A percentile compares a stretch with the other conserved stretches of the same genome.
Conservation (phyloP, 2,797 vertebrate species). For the Chrysocyon brachyurus region DNA sequence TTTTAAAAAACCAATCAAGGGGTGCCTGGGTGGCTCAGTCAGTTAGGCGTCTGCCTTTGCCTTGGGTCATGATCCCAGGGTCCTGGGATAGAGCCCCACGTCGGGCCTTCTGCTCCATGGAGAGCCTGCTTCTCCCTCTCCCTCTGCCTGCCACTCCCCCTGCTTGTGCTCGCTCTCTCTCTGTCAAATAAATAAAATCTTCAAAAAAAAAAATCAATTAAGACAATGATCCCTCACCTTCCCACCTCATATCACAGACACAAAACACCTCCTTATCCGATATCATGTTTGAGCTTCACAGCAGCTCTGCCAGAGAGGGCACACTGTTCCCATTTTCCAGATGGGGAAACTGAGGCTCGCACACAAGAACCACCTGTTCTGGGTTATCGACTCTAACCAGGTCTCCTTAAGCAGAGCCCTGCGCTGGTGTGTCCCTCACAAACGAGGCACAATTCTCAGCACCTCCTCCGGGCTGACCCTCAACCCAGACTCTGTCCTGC, state of each 20-base stretch:
- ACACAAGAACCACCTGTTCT: background rate
- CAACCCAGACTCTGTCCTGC: background rate
- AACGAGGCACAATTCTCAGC: fast-evolving
- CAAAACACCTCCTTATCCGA: background rate
- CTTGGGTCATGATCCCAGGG: too few relatives aligned
- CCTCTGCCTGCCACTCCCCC: too few relatives aligned
- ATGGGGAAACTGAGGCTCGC: background rate
- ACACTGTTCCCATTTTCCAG: background rate
- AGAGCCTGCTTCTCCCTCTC: too few relatives aligned
- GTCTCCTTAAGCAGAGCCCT: background rate
- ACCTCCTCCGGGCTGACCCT: fast-evolving
- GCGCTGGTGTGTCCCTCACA: background rate
- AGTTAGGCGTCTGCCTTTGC: too few relatives aligned
- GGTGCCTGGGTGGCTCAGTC: too few relatives aligned
- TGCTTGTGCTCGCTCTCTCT: background rate
- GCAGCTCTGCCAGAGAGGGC: background rate
- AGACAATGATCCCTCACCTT: too few relatives aligned
- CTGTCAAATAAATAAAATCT: background rate
- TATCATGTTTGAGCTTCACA: fast-evolving
- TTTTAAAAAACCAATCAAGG: too few relatives aligned
- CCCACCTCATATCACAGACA: background rate
- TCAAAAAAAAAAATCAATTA: background rate
- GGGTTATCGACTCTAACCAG: background rate
- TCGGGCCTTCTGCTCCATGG: too few relatives aligned
- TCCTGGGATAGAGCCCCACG: too few relatives aligned